phyloP scores from a whole-genome alignment of 2,113 vertebrate species.

The Clinocottus analis region DNA sequence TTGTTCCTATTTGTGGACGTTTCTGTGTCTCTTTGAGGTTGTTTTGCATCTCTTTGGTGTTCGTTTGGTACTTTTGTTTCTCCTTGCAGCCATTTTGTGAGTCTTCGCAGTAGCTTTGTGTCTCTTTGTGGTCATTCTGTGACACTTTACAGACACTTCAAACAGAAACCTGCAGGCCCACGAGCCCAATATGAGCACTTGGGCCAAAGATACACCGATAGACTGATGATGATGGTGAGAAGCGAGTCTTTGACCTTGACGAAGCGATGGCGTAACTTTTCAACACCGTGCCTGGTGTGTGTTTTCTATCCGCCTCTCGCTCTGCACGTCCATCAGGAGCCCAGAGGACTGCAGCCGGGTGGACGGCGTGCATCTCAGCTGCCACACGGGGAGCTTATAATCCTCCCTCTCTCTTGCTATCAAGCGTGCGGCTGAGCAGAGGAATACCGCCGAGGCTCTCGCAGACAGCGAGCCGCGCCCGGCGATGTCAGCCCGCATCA shows the following conservation, averaged over 20 bases:
- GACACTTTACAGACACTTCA: not conserved
- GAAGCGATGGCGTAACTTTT: slow-evolving; percentile 35
- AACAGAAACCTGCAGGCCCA: not conserved
- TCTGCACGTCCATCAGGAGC: slow-evolving; percentile 49
- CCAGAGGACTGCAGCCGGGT: slow-evolving; percentile 47
- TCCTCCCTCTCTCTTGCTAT: slow-evolving; percentile 39
- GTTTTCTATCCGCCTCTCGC: slow-evolving; percentile 60
- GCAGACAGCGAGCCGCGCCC: slow-evolving; percentile 36
- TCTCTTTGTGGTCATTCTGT: not conserved
- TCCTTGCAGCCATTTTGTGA: not conserved
- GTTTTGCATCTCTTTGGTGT: not conserved
- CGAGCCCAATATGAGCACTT: not conserved
- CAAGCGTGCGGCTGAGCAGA: slow-evolving; percentile 52
- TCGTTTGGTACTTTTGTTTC: not conserved
- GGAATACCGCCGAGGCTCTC: slow-evolving; percentile 53
- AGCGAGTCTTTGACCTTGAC: slow-evolving; percentile 50
- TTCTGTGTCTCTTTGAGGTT: not conserved
- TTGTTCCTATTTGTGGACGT: not conserved
- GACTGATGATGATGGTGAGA: too few species aligned
- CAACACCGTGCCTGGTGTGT: slow-evolving; percentile 15
- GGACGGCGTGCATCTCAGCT: slow-evolving; percentile 60
- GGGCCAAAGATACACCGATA: too few species aligned
- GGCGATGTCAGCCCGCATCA: slow-evolving; percentile 67
- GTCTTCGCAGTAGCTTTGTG: not conserved
- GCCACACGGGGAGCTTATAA: slow-evolving; percentile 63